Conservation (phyloP, 2,888 invertebrate genomes). For the Drosophila mercatorum region DNA sequence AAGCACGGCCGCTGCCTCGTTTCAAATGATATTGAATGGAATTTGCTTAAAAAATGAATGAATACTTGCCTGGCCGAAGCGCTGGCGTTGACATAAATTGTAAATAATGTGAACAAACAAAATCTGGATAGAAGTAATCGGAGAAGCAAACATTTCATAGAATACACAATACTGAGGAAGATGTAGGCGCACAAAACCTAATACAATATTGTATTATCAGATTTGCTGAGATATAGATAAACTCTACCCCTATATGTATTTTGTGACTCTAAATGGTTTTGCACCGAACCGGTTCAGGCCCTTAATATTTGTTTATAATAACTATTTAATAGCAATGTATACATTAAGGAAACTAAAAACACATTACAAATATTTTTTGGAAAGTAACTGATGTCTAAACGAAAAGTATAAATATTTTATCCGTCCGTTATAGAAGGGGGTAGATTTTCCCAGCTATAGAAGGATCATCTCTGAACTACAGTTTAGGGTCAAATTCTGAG, state of each 20-base stretch:
- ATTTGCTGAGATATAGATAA: not conserved
- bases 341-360: no score
- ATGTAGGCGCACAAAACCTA: not conserved
- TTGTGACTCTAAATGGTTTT: not conserved
- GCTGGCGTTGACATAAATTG: conserved; percentile 59
- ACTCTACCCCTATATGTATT: not conserved
- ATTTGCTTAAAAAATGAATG: conserved; percentile 46
- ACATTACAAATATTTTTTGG: no score
- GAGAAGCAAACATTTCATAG: conserved; percentile 20
- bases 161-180: not conserved
- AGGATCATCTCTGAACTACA: no score
- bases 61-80: conserved; percentile 13
- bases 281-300: not conserved
- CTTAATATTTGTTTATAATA: not conserved
- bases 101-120: conserved; percentile 71
- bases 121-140: conserved; percentile 40
- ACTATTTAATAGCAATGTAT: no score
- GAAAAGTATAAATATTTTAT: no score
- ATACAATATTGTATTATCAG: conserved; percentile 4
- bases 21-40: conserved; percentile 25
- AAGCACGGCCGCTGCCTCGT: conserved; percentile 2
- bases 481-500: no score
- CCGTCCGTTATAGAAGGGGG: no score
- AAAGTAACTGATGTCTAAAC: not conserved
- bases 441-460: no score